A percentile compares a stretch with the other conserved stretches of the same genome.
phyloP scores from a whole-genome alignment of 2,888 invertebrate genomes.

The Diarsia mendica region DNA sequence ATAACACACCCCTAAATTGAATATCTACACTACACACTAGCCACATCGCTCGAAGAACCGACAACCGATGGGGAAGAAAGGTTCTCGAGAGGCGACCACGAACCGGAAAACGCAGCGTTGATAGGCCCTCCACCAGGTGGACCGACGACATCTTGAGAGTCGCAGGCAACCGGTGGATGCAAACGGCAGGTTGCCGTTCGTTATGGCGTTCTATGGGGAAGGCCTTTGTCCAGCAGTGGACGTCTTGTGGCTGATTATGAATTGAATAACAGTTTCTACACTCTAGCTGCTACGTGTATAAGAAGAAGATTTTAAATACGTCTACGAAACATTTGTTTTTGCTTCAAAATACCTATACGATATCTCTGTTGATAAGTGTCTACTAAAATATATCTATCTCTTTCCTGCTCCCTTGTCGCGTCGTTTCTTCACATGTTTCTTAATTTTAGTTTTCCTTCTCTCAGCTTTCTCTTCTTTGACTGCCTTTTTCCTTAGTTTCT shows the following conservation, averaged over 20 bases:
- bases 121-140: too few species aligned
- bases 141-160: too few species aligned
- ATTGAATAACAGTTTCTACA: background rate
- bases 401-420: slow-evolving; percentile 92
- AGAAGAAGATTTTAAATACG: slow-evolving; percentile 6
- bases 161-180: too few species aligned
- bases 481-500: slow-evolving; percentile 95
- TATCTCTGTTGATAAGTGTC: slow-evolving; percentile 3
- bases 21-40: too few species aligned
- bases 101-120: too few species aligned
- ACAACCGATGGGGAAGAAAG: too few species aligned
- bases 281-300: slow-evolving; percentile 18
- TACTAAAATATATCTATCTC: slow-evolving; percentile 72
- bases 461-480: slow-evolving; percentile 97
- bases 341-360: slow-evolving; percentile 8
- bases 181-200: too few species aligned
- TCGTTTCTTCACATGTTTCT: slow-evolving; percentile 98
- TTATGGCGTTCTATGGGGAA: too few species aligned
- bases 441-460: slow-evolving; percentile 96
- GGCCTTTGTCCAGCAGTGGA: too few species aligned
- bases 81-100: too few species aligned
- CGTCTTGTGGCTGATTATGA: background rate
- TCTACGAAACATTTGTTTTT: background rate
- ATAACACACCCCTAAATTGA: background rate
- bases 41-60: too few species aligned